Evolutionary conservation across 2,797 vertebrate genomes (phyloP).

Genomic region (Cyclopterus lumpus): DNA sequence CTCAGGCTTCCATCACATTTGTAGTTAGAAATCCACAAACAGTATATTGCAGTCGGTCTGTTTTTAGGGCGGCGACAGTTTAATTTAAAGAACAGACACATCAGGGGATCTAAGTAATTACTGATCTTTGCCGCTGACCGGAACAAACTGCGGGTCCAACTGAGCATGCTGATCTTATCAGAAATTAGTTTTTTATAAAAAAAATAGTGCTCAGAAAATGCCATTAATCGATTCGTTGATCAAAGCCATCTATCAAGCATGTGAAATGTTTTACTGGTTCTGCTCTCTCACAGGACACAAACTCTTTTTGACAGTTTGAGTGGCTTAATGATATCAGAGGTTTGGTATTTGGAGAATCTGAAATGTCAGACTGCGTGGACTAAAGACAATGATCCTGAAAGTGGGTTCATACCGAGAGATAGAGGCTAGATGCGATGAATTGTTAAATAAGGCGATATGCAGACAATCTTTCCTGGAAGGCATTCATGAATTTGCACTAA

Average conservation of each 20-base stretch:
- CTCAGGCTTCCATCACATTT: constrained; percentile 43
- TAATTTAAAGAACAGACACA: constrained; percentile 17
- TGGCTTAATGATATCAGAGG: not conserved
- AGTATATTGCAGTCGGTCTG: constrained; percentile 7
- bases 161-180: not conserved
- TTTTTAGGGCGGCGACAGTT: constrained; percentile 17
- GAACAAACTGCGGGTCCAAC: not conserved
- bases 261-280: not conserved
- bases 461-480: too few relatives aligned
- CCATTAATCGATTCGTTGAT: not conserved
- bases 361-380: too few relatives aligned
- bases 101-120: constrained; percentile 2
- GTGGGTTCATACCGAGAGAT: too few relatives aligned
- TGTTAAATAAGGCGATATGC: too few relatives aligned
- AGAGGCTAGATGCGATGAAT: too few relatives aligned
- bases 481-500: too few relatives aligned
- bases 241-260: not conserved
- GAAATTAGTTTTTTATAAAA: not conserved
- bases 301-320: not conserved
- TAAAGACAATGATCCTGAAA: too few relatives aligned
- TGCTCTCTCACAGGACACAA: too few relatives aligned
- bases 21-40: constrained; percentile 36
- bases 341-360: too few relatives aligned
- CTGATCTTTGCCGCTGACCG: not conserved
- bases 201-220: not conserved